Conservation (phyloP, 2,113 vertebrate species). For the Takifugu bimaculatus region DNA sequence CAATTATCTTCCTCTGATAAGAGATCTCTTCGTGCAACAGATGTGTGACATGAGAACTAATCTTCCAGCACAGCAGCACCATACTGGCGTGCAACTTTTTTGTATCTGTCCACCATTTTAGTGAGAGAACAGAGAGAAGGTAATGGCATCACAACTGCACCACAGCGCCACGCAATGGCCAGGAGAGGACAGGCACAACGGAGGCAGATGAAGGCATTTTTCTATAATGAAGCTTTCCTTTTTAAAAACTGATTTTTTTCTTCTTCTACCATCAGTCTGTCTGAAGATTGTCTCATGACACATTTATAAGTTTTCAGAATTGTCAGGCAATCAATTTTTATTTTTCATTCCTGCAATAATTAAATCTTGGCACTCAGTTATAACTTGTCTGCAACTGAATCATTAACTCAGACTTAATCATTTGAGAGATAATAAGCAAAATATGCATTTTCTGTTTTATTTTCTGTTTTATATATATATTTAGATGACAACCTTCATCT, state of each 20-base stretch:
- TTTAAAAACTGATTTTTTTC: no score
- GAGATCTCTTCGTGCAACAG: constrained; percentile 13
- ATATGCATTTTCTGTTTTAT: no score
- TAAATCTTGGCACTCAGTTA: no score
- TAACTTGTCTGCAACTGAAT: no score
- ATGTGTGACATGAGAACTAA: constrained; percentile 13
- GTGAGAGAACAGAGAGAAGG: constrained; percentile 14
- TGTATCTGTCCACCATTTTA: constrained; percentile 38
- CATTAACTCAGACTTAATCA: no score
- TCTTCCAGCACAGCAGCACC: constrained; percentile 15
- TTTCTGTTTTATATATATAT: no score
- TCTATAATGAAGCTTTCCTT: not conserved
- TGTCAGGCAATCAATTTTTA: no score
- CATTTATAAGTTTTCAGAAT: no score
- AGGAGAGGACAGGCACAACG: constrained; percentile 44
- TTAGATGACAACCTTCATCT: no score
- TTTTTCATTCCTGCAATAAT: no score
- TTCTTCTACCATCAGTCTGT: not conserved
- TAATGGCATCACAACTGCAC: constrained; percentile 44
- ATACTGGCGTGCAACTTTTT: constrained; percentile 12
- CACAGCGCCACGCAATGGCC: constrained; percentile 69
- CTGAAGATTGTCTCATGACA: not conserved
- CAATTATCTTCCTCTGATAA: constrained; percentile 18
- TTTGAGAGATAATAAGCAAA: no score
- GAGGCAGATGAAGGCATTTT: constrained; percentile 1